These are phyloP conservation scores for Aphidius ervi DNA, from an alignment of 1,140 invertebrate species.

Conservation along the genomic window DNA sequence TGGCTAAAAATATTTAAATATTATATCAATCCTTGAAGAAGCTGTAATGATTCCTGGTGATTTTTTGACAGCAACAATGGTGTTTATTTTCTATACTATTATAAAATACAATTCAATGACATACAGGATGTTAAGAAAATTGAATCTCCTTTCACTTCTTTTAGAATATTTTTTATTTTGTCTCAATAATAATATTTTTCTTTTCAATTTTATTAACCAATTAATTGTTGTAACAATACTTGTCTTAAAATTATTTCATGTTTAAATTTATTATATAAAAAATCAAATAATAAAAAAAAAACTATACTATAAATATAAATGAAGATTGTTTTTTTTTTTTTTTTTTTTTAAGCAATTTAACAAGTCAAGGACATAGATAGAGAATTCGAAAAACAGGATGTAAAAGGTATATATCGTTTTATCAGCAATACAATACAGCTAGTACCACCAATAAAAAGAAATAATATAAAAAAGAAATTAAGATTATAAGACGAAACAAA, in stretches of 20 bases:
- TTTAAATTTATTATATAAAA: too few species aligned
- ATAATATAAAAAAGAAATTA: conserved; percentile 48
- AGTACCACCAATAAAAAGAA: conserved; percentile 50
- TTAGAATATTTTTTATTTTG: too few species aligned
- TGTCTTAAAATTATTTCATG: too few species aligned
- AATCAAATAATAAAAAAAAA: too few species aligned
- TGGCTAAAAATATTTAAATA: too few species aligned
- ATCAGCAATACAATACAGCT: conserved; percentile 51
- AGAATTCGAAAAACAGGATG: conserved; percentile 48
- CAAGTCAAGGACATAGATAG: conserved; percentile 55
- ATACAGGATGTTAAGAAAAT: conserved; percentile 44
- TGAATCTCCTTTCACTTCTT: conserved; percentile 43
- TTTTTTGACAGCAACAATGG: conserved; percentile 54
- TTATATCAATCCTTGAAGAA: conserved; percentile 34
- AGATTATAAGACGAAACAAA: conserved; percentile 48
- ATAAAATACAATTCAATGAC: conserved; percentile 7
- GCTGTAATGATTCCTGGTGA: conserved; percentile 62
- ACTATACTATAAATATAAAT: too few species aligned
- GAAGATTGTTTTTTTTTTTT: conserved; percentile 37
- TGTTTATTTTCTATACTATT: not conserved
- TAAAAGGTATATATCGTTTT: conserved; percentile 51
- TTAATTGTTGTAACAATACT: too few species aligned
- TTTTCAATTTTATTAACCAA: too few species aligned
- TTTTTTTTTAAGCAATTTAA: conserved; percentile 56
- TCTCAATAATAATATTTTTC: too few species aligned